These are phyloP conservation scores for Napeogenes inachia DNA, from an alignment of 2,888 invertebrate genomes.

Conservation along the genomic window DNA sequence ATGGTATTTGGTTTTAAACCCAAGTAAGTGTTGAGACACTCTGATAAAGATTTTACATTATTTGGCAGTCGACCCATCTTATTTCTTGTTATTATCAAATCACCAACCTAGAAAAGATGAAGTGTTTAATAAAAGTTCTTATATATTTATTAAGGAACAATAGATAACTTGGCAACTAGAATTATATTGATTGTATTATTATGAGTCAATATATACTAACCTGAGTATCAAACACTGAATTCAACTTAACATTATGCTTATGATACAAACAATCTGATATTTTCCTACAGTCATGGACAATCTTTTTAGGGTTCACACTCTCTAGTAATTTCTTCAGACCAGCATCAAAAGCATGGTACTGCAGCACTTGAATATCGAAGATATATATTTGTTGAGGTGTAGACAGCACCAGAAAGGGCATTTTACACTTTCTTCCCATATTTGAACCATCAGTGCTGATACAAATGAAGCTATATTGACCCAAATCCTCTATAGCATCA, in stretches of 20 bases:
- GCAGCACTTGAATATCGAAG: conserved; percentile 72
- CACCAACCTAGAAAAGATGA: conserved; percentile 62
- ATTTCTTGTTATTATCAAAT: conserved; percentile 63
- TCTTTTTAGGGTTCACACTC: conserved; percentile 69
- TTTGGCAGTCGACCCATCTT: conserved; percentile 58
- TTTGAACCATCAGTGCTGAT: conserved; percentile 68
- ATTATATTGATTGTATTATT: neutral
- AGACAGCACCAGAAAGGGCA: conserved; percentile 67
- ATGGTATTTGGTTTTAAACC: conserved; percentile 57
- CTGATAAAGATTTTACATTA: conserved; percentile 57
- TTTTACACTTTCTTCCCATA: conserved; percentile 70
- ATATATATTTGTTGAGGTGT: conserved; percentile 69
- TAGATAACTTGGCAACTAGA: neutral
- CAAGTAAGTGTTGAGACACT: conserved; percentile 64
- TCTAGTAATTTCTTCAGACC: conserved; percentile 70
- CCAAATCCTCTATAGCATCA: conserved; percentile 61
- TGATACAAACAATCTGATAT: conserved; percentile 78
- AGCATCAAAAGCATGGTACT: conserved; percentile 67
- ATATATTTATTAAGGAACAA: neutral
- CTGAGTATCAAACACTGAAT: conserved; percentile 80
- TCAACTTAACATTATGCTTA: conserved; percentile 74
- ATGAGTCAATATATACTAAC: conserved; percentile 35
- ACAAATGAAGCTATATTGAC: conserved; percentile 53
- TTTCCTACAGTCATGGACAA: conserved; percentile 78
- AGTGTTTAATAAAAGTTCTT: neutral